Evolutionary conservation across 2,797 vertebrate species (phyloP), one percentile per base, ranked within the genome.

Genomic region (Neopelma chrysocephalum): DNA sequence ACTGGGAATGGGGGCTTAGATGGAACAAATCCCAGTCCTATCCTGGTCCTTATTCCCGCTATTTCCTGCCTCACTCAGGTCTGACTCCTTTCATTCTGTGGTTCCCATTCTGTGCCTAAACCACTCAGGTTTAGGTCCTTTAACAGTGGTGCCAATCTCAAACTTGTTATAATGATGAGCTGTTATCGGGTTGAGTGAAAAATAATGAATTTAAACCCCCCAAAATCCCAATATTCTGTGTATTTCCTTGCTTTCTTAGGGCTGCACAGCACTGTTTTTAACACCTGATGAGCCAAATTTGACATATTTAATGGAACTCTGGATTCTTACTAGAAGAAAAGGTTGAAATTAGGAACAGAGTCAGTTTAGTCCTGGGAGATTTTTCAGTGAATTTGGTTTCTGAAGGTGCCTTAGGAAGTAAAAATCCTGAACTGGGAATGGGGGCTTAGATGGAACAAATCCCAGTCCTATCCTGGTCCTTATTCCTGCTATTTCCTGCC

Each of bases 31-130:
- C 29, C 12, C 3, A 57, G 8, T 36, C 23, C 16, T 53, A 2
- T 4, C 32, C 5, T 12, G 32, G 14, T 26, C 34, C 7, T 1
- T 0, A 2, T 27, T 47, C 19, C 5, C 47, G 65, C 18, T 36
- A 0, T 42, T 48, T 23, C 36, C 45, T 40, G 43, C 36, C n/a
- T 32, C 43, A 58, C 45, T 17, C 11, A 4, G 23, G 5, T 26
- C 48, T 43, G 31, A 7, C 13, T 64, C n/a, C 10, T 42, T 10
- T 10, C 1, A 0, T 32, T n/a, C 60, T 8, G 3, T n/a, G 21
- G 2, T 21, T 21, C 27, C 16, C 15, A 7, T 0, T 0, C 4
- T 40, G 58, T 31, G 29, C 47, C 34, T 15, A 5, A 15, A 34
- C 38, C 38, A 40, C 38, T 40, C 38, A 40, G 38, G 38, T 40